A percentile compares a stretch with the other conserved stretches of the same genome.
These are phyloP conservation scores for Drosophila ochracea DNA, from an alignment of 2,888 invertebrate species.

Conservation along the genomic window DNA sequence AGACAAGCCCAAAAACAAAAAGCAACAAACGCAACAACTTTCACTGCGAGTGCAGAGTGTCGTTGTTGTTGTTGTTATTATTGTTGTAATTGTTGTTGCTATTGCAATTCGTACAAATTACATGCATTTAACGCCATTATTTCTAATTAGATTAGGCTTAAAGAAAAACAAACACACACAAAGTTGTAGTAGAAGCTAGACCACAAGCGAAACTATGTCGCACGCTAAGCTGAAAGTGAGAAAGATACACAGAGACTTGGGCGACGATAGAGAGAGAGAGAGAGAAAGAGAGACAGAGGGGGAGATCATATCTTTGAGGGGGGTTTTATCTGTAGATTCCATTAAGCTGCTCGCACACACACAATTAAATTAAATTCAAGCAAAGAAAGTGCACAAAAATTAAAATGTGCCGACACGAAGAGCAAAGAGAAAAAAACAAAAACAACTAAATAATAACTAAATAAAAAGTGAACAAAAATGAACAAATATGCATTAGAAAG, in stretches of 20 bases:
- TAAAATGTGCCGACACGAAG: constrained; percentile 47
- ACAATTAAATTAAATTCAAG: constrained; percentile 68
- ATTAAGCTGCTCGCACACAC: constrained; percentile 33
- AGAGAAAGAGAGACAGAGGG: not conserved
- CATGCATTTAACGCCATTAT: constrained; percentile 69
- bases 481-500: constrained; percentile 72
- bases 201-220: constrained; percentile 70
- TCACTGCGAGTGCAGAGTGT: constrained; percentile 54
- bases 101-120: constrained; percentile 63
- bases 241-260: not conserved
- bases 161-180: constrained; percentile 7
- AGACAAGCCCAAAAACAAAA: constrained; percentile 52
- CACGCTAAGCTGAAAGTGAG: constrained; percentile 53
- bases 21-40: constrained; percentile 55
- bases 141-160: constrained; percentile 77
- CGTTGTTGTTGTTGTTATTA: constrained; percentile 5
- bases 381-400: constrained; percentile 54
- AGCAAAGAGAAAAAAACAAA: constrained; percentile 5
- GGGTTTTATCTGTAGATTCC: constrained; percentile 41
- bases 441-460: constrained; percentile 24
- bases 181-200: constrained; percentile 45
- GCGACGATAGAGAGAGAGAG: not conserved
- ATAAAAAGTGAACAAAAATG: constrained; percentile 13
- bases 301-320: not conserved
- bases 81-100: constrained; percentile 23